Evolutionary conservation across 2,888 invertebrate species (phyloP).

Genomic region (Alviniconcha strummeri): DNA sequence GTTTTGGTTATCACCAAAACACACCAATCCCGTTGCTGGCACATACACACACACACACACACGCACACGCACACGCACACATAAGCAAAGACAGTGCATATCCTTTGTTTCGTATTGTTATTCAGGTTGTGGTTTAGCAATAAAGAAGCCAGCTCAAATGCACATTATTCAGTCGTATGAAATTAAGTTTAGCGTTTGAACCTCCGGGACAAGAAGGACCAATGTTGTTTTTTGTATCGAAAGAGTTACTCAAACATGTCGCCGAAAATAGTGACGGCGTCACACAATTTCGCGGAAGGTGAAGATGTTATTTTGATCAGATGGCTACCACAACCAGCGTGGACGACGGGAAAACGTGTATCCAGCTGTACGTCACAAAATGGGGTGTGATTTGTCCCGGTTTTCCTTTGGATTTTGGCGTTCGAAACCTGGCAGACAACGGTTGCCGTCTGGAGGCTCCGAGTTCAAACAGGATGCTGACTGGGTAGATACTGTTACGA

Average conservation of each 20-base stretch:
- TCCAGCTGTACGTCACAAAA: neutral
- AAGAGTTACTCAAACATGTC: too few species aligned
- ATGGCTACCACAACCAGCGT: too few species aligned
- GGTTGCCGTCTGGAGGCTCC: constrained; percentile 9
- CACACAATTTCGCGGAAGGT: too few species aligned
- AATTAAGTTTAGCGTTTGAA: neutral
- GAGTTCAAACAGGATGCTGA: constrained; percentile 13
- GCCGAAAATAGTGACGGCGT: too few species aligned
- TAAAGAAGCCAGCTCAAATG: neutral
- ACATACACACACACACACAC: constrained; percentile 18
- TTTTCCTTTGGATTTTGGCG: neutral
- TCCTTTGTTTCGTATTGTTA: too few species aligned
- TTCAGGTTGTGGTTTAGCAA: too few species aligned
- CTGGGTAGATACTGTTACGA: neutral
- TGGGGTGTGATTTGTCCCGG: constrained; percentile 29
- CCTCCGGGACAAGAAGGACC: neutral
- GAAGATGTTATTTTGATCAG: neutral
- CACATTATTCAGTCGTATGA: neutral
- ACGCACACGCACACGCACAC: neutral
- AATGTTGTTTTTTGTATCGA: too few species aligned
- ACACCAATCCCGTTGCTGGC: neutral
- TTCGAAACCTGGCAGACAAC: constrained; percentile 9
- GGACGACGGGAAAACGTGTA: too few species aligned
- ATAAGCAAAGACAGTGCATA: neutral
- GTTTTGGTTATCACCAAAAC: too few species aligned